Evolutionary conservation across 1,140 invertebrate species (phyloP), one percentile per base, ranked within the genome.

Genomic region (Drosophila rhopaloa): DNA sequence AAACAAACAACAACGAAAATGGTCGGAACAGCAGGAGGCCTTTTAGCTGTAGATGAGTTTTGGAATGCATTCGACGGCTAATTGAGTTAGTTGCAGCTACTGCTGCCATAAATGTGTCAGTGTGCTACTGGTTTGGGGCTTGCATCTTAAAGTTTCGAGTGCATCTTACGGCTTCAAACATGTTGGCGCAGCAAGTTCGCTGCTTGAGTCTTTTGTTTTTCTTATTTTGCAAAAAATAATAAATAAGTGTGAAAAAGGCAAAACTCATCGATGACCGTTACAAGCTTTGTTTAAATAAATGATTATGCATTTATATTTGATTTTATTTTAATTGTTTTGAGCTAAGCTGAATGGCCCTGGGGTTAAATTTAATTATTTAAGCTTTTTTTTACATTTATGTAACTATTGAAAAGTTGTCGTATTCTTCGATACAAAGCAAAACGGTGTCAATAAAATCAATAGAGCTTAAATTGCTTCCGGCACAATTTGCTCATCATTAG

Each of bases 401-500:
- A 85, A 85, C 61, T 70, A 71, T 58, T 71, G 37, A 37, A 71
- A 19, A 57, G 40, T 37, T 57, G 48, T 48, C 44, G 19, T 47
- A 50, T 8, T 54, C 48, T 46, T 9, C 10, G 27, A 38, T 66
- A 57, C 79, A 65, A 88, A 62, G 48, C 61, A 76, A 84, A 88
- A 83, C 84, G 75, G 79, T 88, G 83, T 88, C 79, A 88, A 86
- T 86, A 86, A 83, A 80, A 70, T 77, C 84, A 88, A 88, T 86
- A 59, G 67, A 77, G 63, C 44, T 43, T 37, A 74, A 77, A 76
- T 79, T 76, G 79, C 83, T 80, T 89, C 76, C 83, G 84, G 83
- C 83, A 88, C 51, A 83, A 88, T 79, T 78, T 88, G 80, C 60
- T 77, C 84, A 83, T 88, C 83, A 88, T 88, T 79, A 88, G 83